phyloP scores from a whole-genome alignment of 2,797 vertebrate species.

The Perodicticus potto region DNA sequence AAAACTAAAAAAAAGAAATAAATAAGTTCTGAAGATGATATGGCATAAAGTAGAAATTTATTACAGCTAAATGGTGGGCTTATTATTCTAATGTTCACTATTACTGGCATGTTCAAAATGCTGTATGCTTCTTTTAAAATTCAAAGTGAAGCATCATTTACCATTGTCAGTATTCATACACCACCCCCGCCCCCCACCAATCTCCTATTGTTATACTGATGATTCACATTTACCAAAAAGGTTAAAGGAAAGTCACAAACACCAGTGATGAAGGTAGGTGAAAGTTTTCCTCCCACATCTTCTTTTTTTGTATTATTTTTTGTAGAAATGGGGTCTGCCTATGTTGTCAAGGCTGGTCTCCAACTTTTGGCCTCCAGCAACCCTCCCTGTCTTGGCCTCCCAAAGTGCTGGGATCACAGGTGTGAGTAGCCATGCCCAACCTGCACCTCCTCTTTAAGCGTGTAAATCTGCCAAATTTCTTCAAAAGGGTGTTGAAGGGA shows the following conservation, averaged over 20 bases:
- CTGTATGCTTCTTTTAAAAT: not conserved
- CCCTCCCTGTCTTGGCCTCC: not conserved
- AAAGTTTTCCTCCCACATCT: not conserved
- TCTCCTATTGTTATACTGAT: not conserved
- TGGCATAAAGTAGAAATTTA: not conserved
- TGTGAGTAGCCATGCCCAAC: not conserved
- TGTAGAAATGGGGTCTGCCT: not conserved
- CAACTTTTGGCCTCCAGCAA: not conserved
- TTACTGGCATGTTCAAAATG: not conserved
- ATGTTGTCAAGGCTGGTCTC: not conserved
- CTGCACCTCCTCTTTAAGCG: not conserved
- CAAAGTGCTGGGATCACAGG: not conserved
- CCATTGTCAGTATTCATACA: not conserved
- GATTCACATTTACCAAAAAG: not conserved
- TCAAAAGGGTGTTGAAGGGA: not conserved
- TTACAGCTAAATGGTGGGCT: not conserved
- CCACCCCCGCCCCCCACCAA: no score
- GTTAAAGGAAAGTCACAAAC: not conserved
- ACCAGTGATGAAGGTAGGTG: not conserved
- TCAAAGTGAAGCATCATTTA: not conserved
- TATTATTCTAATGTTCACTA: not conserved
- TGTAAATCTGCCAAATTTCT: not conserved
- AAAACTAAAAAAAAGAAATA: not conserved
- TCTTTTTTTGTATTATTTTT: not conserved
- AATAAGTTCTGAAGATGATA: not conserved